These are phyloP conservation scores for Halcyon malimbica DNA, from an alignment of 2,113 vertebrate species.

Conservation along the genomic window DNA sequence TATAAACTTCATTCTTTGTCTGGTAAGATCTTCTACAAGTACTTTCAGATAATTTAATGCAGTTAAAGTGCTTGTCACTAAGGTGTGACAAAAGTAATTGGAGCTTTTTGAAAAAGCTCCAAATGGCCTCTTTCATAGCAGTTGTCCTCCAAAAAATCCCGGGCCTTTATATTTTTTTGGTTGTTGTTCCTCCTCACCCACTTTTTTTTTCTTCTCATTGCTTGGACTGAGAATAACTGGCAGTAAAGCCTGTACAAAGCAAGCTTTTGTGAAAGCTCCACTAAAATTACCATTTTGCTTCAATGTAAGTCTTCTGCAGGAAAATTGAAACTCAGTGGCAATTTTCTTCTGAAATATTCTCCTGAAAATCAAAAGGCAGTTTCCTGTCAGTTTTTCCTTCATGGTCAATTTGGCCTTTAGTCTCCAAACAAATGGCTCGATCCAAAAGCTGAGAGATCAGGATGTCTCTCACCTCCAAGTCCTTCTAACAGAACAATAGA, in stretches of 20 bases:
- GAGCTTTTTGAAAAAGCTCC: neutral
- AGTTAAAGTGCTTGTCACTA: neutral
- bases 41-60: neutral
- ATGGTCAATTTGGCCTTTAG: neutral
- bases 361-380: neutral
- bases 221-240: neutral
- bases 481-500: neutral
- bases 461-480: rapidly evolving
- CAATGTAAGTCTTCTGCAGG: neutral
- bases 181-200: neutral
- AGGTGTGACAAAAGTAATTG: neutral
- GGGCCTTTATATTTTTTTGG: neutral
- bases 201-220: neutral
- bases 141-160: neutral
- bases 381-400: neutral
- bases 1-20: neutral
- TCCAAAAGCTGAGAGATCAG: neutral
- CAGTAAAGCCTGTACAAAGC: neutral
- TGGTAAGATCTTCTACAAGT: neutral
- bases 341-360: neutral
- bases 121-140: neutral
- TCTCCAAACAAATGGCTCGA: neutral
- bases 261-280: neutral
- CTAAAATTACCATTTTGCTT: neutral
- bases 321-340: neutral